These are phyloP conservation scores for Gymnobelideus leadbeateri DNA, from an alignment of 2,113 vertebrate species.

Conservation along the genomic window DNA sequence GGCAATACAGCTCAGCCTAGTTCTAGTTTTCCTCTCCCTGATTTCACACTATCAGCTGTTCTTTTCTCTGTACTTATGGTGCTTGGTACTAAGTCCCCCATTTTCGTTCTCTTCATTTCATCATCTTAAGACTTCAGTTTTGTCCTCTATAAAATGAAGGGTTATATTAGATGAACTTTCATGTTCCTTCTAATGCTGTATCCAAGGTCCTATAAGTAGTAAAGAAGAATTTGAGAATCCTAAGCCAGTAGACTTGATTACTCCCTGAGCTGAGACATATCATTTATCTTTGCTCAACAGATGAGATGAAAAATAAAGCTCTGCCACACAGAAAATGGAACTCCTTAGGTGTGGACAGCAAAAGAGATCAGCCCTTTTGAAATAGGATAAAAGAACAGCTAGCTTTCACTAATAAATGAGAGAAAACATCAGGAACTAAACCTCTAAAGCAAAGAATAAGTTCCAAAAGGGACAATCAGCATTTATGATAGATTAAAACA, in stretches of 20 bases:
- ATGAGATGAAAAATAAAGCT: not conserved
- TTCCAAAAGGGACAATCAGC: too few species aligned
- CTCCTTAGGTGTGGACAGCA: not conserved
- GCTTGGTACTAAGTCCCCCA: not conserved
- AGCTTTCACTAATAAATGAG: not conserved
- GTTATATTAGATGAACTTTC: not conserved
- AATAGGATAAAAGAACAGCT: not conserved
- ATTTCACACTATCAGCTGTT: not conserved
- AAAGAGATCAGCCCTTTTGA: not conserved
- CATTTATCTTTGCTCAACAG: not conserved
- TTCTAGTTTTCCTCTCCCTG: not conserved
- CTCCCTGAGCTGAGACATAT: not conserved
- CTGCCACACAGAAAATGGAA: not conserved
- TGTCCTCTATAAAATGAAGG: not conserved
- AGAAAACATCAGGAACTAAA: not conserved
- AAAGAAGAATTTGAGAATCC: not conserved
- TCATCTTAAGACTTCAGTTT: not conserved
- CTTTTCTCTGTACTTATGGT: not conserved
- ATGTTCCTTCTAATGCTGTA: not conserved
- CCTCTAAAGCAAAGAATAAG: not conserved
- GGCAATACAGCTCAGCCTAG: not conserved
- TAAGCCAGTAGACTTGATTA: not conserved
- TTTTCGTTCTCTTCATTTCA: not conserved
- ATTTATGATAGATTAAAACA: too few species aligned
- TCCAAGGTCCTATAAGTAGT: not conserved